Percentiles rank a stretch among this genome's conserved stretches.
Conservation (phyloP, 2,113 vertebrate species). For the Hippocampus abdominalis region DNA sequence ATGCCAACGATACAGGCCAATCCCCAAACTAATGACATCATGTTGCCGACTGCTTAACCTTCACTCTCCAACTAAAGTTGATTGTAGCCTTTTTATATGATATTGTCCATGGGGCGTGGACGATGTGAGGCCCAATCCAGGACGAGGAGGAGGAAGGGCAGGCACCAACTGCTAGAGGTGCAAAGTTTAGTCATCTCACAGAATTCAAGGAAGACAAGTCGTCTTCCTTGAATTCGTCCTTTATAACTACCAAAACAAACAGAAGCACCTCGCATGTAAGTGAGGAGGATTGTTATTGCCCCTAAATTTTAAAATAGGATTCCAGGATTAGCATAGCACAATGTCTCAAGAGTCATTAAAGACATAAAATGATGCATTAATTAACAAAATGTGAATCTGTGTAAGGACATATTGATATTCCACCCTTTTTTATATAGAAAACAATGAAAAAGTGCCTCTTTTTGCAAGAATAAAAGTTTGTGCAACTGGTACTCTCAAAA, state of each 20-base stretch:
- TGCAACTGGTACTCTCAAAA: neutral
- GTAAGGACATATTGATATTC: neutral
- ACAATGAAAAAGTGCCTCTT: neutral
- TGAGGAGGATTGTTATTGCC: neutral
- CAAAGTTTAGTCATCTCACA: neutral
- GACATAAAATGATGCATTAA: neutral
- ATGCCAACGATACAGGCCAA: constrained; percentile 38
- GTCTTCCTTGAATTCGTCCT: neutral
- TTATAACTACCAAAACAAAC: no score
- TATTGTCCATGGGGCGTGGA: constrained; percentile 31
- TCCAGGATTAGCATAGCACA: neutral
- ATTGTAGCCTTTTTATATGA: constrained; percentile 32
- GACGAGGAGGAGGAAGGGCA: neutral
- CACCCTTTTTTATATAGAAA: neutral
- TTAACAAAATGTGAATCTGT: neutral
- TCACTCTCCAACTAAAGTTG: neutral
- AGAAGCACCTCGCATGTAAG: no score
- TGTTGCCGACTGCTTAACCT: constrained; percentile 18
- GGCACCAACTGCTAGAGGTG: neutral
- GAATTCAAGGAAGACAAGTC: neutral
- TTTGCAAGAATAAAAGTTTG: neutral
- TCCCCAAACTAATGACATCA: constrained; percentile 36
- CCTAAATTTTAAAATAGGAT: neutral
- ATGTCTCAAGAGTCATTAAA: neutral
- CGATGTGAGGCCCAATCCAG: constrained; percentile 29